Conservation (phyloP, 2,888 invertebrate genomes). For the Leptinotarsa rubiginosa region DNA sequence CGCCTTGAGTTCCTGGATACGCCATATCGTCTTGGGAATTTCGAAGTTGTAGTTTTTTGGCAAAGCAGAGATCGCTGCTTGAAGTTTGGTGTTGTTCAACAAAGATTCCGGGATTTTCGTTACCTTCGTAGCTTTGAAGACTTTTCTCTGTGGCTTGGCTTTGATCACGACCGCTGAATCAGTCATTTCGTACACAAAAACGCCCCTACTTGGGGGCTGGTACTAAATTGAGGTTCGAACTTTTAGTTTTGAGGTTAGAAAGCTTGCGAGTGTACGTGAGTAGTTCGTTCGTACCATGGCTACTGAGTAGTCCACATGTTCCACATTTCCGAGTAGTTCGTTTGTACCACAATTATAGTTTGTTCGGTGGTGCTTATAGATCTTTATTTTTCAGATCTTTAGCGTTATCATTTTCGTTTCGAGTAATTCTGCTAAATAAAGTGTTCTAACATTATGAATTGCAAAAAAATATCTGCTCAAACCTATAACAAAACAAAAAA, state of each 20-base stretch:
- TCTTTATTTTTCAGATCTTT: no score
- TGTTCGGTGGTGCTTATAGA: no score
- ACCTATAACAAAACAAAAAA: no score
- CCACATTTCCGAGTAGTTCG: not conserved
- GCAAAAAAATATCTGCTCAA: no score
- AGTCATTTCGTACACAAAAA: constrained; percentile 41
- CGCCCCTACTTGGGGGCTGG: not conserved
- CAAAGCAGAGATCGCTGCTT: constrained; percentile 78
- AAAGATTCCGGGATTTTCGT: constrained; percentile 87
- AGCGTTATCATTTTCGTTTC: no score
- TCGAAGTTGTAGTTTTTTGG: constrained; percentile 98
- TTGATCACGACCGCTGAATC: constrained; percentile 74
- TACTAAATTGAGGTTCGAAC: not conserved
- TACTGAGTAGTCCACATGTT: not conserved
- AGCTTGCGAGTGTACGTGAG: constrained; percentile 38
- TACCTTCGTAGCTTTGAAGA: constrained; percentile 80
- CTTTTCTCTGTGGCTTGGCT: constrained; percentile 83
- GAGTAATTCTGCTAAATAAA: no score
- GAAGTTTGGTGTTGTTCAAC: constrained; percentile 78
- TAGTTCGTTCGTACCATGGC: constrained; percentile 41
- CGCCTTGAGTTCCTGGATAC: constrained; percentile 84
- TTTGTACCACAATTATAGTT: no score
- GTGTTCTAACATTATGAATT: no score
- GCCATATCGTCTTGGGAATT: constrained; percentile 97
- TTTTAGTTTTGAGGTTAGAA: constrained; percentile 32